Conservation (phyloP, 2,888 invertebrate genomes). For the Petrolisthes manimaculis region DNA sequence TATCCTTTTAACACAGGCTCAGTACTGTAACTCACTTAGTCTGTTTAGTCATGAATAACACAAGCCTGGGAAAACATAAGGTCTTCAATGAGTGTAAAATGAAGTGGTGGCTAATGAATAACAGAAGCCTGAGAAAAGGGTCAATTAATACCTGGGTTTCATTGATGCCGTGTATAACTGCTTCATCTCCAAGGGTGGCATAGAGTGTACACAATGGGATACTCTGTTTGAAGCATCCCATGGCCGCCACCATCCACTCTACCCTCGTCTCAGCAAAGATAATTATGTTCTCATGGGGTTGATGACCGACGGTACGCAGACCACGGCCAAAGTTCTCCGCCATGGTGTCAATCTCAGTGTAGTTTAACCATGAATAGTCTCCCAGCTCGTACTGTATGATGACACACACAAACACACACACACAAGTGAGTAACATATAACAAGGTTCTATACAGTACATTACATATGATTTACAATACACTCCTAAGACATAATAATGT, state of each 20-base stretch:
- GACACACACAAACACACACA: background rate
- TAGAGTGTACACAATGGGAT: slow-evolving; percentile 84
- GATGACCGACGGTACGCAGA: slow-evolving; percentile 82
- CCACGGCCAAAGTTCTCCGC: slow-evolving; percentile 87
- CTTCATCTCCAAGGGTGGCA: slow-evolving; percentile 96
- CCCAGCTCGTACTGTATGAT: slow-evolving; percentile 76
- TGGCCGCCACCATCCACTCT: slow-evolving; percentile 97
- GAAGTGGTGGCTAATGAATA: no score
- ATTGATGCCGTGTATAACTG: slow-evolving; percentile 95
- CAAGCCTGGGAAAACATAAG: no score
- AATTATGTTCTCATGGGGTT: slow-evolving; percentile 82
- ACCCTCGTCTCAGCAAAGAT: slow-evolving; percentile 97
- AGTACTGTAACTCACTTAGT: no score
- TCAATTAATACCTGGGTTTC: slow-evolving; percentile 77
- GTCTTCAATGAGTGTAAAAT: no score
- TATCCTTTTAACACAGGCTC: no score
- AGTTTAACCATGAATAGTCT: slow-evolving; percentile 91
- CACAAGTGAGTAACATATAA: background rate
- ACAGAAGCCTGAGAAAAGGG: no score
- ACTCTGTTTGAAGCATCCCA: slow-evolving; percentile 95
- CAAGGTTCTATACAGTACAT: background rate
- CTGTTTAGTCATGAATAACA: no score
- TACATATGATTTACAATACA: background rate
- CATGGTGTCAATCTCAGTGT: slow-evolving; percentile 80
- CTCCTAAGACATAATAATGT: background rate